Percentiles rank a stretch among this genome's conserved stretches.
Evolutionary conservation across 2,888 invertebrate species (phyloP).

Genomic region (Himalopsyche anomala): DNA sequence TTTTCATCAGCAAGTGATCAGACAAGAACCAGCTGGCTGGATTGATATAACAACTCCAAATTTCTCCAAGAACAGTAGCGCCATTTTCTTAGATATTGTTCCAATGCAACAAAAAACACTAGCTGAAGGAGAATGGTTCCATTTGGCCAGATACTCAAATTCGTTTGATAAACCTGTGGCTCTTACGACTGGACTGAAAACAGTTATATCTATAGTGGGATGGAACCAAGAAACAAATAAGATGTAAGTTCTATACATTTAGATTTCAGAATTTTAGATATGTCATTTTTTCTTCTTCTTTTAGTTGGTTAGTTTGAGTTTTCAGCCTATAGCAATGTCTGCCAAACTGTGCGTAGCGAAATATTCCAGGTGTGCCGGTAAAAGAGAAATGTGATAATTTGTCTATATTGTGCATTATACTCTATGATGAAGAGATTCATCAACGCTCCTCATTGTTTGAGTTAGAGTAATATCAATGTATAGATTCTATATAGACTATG

Average conservation of each 20-base stretch:
- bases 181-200: constrained; percentile 78
- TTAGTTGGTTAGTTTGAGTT: too few relatives aligned
- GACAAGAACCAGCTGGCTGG: constrained; percentile 84
- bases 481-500: too few relatives aligned
- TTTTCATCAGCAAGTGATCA: constrained; percentile 72
- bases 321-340: too few relatives aligned
- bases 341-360: too few relatives aligned
- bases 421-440: too few relatives aligned
- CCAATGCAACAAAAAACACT: constrained; percentile 66
- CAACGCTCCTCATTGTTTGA: too few relatives aligned
- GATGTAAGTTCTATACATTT: constrained; percentile 72
- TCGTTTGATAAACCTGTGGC: neutral
- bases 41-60: constrained; percentile 78
- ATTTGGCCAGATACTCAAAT: constrained; percentile 70
- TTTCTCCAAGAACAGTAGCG: constrained; percentile 74
- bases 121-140: constrained; percentile 72
- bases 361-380: too few relatives aligned
- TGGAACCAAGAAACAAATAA: constrained; percentile 79
- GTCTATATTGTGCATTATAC: too few relatives aligned
- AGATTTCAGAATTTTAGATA: too few relatives aligned
- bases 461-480: too few relatives aligned
- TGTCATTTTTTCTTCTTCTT: too few relatives aligned
- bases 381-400: too few relatives aligned
- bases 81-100: constrained; percentile 73
- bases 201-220: constrained; percentile 78